Evolutionary conservation across 1,140 invertebrate species (phyloP).

Genomic region (Dendroctonus ponderosae): DNA sequence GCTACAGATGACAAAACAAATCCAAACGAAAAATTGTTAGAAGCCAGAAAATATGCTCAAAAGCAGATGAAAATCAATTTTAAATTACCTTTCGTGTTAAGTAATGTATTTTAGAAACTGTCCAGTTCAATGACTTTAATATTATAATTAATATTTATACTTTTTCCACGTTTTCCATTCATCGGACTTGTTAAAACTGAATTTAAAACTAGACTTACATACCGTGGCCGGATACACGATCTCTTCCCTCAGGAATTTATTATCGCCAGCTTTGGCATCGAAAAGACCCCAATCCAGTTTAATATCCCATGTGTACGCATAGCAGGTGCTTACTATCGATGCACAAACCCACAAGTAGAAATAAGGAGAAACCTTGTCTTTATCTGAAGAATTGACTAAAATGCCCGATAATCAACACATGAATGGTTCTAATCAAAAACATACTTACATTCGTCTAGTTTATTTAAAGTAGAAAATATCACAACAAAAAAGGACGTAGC

Average conservation of each 20-base stretch:
- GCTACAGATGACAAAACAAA: too few species aligned
- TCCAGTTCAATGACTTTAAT: too few species aligned
- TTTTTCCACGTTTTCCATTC: too few species aligned
- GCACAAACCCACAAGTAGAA: conserved; percentile 70
- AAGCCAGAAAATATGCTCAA: too few species aligned
- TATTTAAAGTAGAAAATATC: conserved; percentile 77
- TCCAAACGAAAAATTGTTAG: too few species aligned
- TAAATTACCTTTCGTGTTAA: too few species aligned
- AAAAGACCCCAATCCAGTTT: conserved; percentile 94
- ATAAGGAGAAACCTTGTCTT: conserved; percentile 59
- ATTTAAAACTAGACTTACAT: conserved; percentile 41
- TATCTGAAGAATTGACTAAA: conserved; percentile 35
- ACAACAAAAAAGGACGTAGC: conserved; percentile 96
- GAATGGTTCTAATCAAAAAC: neutral
- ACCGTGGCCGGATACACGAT: conserved; percentile 65
- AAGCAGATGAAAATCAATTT: too few species aligned
- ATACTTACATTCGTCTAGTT: conserved; percentile 59
- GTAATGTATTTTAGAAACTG: too few species aligned
- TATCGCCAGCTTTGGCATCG: conserved; percentile 76
- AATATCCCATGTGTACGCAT: conserved; percentile 84
- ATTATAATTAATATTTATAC: too few species aligned
- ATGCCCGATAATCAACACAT: conserved; percentile 7
- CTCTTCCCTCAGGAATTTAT: conserved; percentile 67
- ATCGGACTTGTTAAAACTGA: neutral
- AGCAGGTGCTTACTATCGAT: conserved; percentile 72